A percentile compares a stretch with the other conserved stretches of the same genome.
Evolutionary conservation across 2,888 invertebrate genomes (phyloP).

Genomic region (Steromphala cineraria): DNA sequence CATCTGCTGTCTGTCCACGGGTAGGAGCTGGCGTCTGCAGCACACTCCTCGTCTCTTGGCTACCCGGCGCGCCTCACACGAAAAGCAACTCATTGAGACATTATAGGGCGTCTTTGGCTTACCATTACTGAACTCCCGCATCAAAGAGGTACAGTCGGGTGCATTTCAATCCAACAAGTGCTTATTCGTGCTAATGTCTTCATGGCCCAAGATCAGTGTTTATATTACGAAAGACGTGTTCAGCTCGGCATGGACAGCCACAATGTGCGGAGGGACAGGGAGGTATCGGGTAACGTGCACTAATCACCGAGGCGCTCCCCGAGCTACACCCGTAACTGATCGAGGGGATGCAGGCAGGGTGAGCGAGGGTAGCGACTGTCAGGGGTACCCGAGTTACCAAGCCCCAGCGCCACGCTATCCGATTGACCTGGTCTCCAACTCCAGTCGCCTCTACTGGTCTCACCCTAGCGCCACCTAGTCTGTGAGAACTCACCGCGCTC

Average conservation of each 20-base stretch:
- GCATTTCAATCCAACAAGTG: slow-evolving; percentile 22
- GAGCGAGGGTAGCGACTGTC: neutral
- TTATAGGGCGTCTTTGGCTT: neutral
- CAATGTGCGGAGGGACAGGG: neutral
- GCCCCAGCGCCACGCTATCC: neutral
- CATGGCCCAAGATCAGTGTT: neutral
- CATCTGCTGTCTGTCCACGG: neutral
- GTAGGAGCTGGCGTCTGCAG: neutral
- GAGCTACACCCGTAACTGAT: neutral
- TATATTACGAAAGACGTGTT: neutral
- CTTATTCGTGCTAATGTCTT: slow-evolving; percentile 25
- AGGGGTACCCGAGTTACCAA: too few species aligned
- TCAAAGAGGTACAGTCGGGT: neutral
- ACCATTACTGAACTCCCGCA: neutral
- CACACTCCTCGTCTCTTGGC: neutral
- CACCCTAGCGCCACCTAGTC: neutral
- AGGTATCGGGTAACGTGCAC: neutral
- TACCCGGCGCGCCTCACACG: neutral
- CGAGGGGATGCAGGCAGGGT: neutral
- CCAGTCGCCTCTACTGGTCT: neutral
- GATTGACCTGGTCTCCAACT: neutral
- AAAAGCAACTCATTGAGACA: neutral
- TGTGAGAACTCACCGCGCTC: slow-evolving; percentile 16
- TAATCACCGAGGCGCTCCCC: slow-evolving; percentile 6
- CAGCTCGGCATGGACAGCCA: neutral